Base-by-base conservation (phyloP, 2,888 invertebrate genomes). In the Hipparchia semele region DNA sequence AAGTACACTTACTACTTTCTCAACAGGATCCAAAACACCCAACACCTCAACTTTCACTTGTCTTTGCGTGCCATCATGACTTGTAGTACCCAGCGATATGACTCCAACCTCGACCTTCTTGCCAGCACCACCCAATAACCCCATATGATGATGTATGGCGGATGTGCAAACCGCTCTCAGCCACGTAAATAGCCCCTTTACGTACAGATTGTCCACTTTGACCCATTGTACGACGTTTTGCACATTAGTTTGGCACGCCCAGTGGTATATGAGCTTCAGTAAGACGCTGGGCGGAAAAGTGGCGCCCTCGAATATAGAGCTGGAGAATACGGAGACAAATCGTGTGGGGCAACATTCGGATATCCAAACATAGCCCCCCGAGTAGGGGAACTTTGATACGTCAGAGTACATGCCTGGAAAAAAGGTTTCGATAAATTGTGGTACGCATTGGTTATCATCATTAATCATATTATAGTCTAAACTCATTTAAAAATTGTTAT, bases 351-450 rank as follows among this genome's bases (percentile, higher is more conserved):
- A 98, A 84, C 98, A 98, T 77, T 97, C 97, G 0, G 97, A 97
- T 78, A 98, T 97, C 98, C 98, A 98, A 1, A 98, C 98, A 83
- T 98, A 98, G 54, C 98, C 98, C 0, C 98, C 98, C 0, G 97
- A 97, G 86, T 96, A 97, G 0, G 97, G 97, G 86, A 98, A 98
- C 80, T 97, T 97, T 0, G 96, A 95, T 0, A 96, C 96, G 85
- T 98, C 98, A 0, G 97, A 97, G 87, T 97, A 98, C 96, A 98
- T 97, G 68, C 97, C 96, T 95, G 81, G 6, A 84, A 83, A 65
- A 59, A n/a, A 39, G 54, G 2, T 10, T 51, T 13, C 33, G 9
- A 46, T 51, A 13, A 49, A 62, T 10, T 12, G 5, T 53, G 53
- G 10, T 12, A 49, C 49, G 3, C 1, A 7, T 7, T 49, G 6